Evolutionary conservation across 92 coral and sea anemone species (phyloP).

Genomic region (Plumapathes pennacea): DNA sequence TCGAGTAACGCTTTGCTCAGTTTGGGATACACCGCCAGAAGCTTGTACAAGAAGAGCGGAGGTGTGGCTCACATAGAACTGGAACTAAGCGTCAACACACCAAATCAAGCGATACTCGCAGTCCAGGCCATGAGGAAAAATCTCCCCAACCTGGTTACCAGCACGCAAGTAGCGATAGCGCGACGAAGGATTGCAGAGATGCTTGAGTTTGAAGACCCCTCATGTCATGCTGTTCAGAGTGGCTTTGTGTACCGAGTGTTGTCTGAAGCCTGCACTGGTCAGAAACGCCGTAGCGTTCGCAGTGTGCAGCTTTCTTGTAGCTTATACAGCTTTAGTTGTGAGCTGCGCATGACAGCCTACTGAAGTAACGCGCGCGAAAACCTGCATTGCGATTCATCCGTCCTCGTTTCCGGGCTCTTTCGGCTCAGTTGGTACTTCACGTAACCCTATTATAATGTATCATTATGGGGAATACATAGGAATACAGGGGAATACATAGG

Average conservation of each 20-base stretch:
- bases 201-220: background rate
- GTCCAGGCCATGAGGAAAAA: slow-evolving; percentile 17
- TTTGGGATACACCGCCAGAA: slow-evolving; percentile 11
- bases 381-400: no score
- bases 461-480: no score
- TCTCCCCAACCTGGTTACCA: slow-evolving; percentile 47
- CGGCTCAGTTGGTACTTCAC: no score
- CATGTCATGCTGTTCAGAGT: slow-evolving; percentile 2
- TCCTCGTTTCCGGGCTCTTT: no score
- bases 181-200: slow-evolving; percentile 15
- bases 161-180: slow-evolving; percentile 36
- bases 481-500: no score
- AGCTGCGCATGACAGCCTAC: background rate
- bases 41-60: slow-evolving; percentile 28
- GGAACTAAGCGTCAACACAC: slow-evolving; percentile 12
- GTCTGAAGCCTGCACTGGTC: slow-evolving; percentile 7
- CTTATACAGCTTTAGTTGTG: background rate
- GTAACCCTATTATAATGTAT: no score
- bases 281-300: background rate
- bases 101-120: slow-evolving; percentile 30
- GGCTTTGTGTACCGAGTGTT: slow-evolving; percentile 14
- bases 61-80: slow-evolving; percentile 30
- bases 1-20: slow-evolving; percentile 14
- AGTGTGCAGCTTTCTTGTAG: slow-evolving; percentile 29
- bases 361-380: no score